Conservation (phyloP, 64 coral and sea anemone genomes). For the Actinia tenebrosa region DNA sequence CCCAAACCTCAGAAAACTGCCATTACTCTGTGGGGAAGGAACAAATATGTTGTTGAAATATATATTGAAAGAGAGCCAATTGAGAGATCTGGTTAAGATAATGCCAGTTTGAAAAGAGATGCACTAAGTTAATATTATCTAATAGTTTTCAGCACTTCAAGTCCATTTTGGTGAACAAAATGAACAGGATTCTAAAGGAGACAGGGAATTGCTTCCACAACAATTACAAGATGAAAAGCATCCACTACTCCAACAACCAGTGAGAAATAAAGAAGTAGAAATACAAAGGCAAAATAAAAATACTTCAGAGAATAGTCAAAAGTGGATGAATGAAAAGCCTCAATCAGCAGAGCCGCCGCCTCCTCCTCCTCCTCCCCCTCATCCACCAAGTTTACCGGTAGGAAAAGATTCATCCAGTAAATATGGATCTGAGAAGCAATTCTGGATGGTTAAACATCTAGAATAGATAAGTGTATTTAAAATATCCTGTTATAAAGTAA, state of each 20-base stretch:
- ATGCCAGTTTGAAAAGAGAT: too few species aligned
- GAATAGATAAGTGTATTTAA: not conserved
- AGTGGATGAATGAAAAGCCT: not conserved
- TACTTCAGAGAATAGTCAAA: not conserved
- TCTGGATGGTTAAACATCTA: constrained; percentile 46
- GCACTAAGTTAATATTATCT: not conserved
- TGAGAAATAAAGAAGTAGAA: not conserved
- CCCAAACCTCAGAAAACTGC: too few species aligned
- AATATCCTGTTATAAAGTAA: too few species aligned
- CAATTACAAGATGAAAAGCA: not conserved
- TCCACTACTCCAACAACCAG: not conserved
- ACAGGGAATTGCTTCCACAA: constrained; percentile 4
- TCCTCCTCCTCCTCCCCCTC: not conserved
- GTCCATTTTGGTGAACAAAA: constrained; percentile 34
- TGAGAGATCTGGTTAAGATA: too few species aligned
- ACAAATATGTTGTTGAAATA: too few species aligned
- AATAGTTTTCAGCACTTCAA: constrained; percentile 51
- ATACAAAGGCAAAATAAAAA: not conserved
- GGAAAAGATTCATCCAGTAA: not conserved
- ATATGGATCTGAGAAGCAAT: constrained; percentile 18
- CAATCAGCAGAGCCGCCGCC: not conserved
- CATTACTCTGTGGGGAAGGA: too few species aligned
- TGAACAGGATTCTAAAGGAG: not conserved
- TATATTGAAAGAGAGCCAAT: too few species aligned
- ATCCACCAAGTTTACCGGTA: not conserved